Evolutionary conservation across 1,140 invertebrate genomes (phyloP), one percentile per base, ranked within the genome.

Genomic region (Solenopsis fugax): DNA sequence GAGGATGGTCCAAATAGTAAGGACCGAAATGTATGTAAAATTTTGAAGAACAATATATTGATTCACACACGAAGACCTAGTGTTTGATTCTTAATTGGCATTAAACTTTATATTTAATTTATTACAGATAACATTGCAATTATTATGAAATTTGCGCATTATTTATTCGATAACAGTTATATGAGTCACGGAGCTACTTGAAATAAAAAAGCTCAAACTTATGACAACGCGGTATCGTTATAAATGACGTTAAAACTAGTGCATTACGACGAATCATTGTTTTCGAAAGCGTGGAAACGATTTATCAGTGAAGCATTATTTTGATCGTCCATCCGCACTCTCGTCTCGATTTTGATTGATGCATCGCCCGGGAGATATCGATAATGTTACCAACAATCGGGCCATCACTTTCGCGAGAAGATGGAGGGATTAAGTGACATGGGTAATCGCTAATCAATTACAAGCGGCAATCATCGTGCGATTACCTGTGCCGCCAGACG

Each of bases 371-470:
- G 0, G 69, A 75, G 69, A 84, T 84, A 71, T 37, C 50, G 65
- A 71, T 87, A 76, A 58, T 58, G 18, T 54, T 65, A 48, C 45
- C 41, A 50, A 65, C 62, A 87, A 85, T 75, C 81, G 29, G 41
- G 21, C 16, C 50, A 71, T 82, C 56, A 60, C 62, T 88, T 88
- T 86, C 73, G 12, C 45, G 21, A 12, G 13, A 86, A 56, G 67
- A 29, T 48, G 45, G 18, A 48, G 12, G 78, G 41, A 87, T 87
- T 85, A 88, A 86, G 87, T 88, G 86, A 89, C 84, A 90, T 75
- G 87, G 75, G 88, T 90, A 90, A 92, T 94, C 85, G 90, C 87
- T 89, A 93, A 94, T 95, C 93, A 95, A 94, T 94, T 93, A 94
- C 92, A 86, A 88, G 85, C 89, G 91, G 88, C 92, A 93, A 94